Base-by-base conservation (phyloP, 2,113 vertebrate genomes). In the Fregetta grallaria region DNA sequence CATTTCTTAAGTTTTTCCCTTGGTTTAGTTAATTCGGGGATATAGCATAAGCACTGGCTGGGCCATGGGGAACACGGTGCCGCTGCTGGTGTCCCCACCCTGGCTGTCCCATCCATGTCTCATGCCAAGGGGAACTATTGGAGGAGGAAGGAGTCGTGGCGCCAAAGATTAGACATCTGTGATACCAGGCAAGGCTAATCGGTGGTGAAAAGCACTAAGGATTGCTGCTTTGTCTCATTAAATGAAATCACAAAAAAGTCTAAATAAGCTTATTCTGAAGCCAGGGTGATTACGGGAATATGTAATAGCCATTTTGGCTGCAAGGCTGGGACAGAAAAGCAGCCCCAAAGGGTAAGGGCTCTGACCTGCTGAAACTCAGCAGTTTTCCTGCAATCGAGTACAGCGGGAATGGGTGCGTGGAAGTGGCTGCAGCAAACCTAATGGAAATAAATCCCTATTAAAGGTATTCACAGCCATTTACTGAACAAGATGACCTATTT, bases 401-500 rank as follows among this genome's bases (percentile, higher is more conserved):
- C 26, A 30, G 30, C 0, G 0, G 82, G 55, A 76, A 74, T 3
- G 23, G 55, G 63, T 25, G 19, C 4, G 4, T 23, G n/a, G 59
- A 68, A 66, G 38, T 10, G 11, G 40, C 27, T 10, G 0, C 44
- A 32, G 73, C 15, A 81, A 90, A 92, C 27, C 62, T 79, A 56
- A 47, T 12, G 55, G 72, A 86, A 94, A 85, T 49, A 95, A 94
- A 82, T 55, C 58, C 52, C 47, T 65, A 67, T 89, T 94, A 90
- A 75, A 91, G 63, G 45, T 58, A 87, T 70, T 53, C 70, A 87
- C 36, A 3, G 10, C 10, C 23, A 47, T 58, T 93, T 81, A 81
- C 38, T 42, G 80, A 94, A 86, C 61, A 78, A 85, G 61, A 77
- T 47, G 56, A 89, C 44, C 72, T 81, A 81, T 72, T 86, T 92